Evolutionary conservation across 2,888 invertebrate genomes (phyloP).

Genomic region (Pollenia griseotomentosa): DNA sequence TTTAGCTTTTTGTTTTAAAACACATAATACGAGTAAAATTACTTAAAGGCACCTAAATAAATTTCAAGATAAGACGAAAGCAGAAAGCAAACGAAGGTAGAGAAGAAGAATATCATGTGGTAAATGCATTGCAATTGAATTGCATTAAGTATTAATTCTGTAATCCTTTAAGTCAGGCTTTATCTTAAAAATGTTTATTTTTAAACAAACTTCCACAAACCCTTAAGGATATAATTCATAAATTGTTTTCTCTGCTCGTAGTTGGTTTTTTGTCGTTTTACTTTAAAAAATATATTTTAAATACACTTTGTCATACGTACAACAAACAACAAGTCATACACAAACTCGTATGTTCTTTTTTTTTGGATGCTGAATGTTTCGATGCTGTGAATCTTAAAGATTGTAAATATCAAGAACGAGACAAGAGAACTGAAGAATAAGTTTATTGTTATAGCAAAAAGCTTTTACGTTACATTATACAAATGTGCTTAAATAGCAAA

Average conservation of each 20-base stretch:
- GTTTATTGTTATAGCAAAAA: conserved; percentile 74
- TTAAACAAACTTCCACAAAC: conserved; percentile 58
- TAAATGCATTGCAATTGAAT: conserved; percentile 46
- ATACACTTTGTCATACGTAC: conserved; percentile 48
- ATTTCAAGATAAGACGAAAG: conserved; percentile 48
- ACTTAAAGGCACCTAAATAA: conserved; percentile 43
- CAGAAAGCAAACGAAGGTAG: not conserved
- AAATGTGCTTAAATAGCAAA: conserved; percentile 73
- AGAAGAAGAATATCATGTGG: conserved; percentile 27
- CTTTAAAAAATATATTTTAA: conserved; percentile 54
- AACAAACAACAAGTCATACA: conserved; percentile 1
- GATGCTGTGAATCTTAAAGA: conserved; percentile 57
- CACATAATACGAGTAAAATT: not conserved
- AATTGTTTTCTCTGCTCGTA: conserved; percentile 52
- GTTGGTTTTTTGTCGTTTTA: conserved; percentile 29
- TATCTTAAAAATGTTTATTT: conserved; percentile 67
- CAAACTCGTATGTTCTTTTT: not conserved
- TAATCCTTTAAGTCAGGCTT: conserved; percentile 66
- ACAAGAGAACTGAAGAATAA: conserved; percentile 59
- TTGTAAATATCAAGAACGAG: conserved; percentile 58
- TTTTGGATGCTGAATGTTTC: not conserved
- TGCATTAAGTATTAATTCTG: conserved; percentile 58
- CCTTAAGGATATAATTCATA: conserved; percentile 73
- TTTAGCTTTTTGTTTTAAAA: not conserved
- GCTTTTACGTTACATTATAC: conserved; percentile 73